Evolutionary conservation across 2,113 vertebrate species (phyloP), one percentile per base, ranked within the genome.

Genomic region (Cephalopholis sonnerati): DNA sequence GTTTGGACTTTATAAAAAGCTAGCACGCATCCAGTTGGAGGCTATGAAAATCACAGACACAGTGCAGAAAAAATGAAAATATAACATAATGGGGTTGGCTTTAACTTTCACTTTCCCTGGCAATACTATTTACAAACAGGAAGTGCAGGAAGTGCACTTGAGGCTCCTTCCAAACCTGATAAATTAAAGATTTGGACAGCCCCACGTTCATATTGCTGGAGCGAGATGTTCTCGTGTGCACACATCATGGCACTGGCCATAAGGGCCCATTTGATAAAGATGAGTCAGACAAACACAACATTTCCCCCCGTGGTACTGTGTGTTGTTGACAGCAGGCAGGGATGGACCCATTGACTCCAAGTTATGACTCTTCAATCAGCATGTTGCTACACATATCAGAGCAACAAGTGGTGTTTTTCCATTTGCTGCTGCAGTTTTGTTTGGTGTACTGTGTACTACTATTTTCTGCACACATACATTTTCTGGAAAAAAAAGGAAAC

Each of bases 361-460:
- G 18, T 24, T 58, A 5, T 7, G 20, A 66, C 24, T 22, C 15
- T 16, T 24, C 25, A 15, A 17, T 29, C 24, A 46, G 36, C 22
- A 3, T 39, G 44, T 50, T 46, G 41, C 29, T 59, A 18, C 51
- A 61, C 15, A 36, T 39, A n/a, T 39, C 50, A 22, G 11, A 22
- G 62, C 41, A 58, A 9, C 51, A 25, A 64, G 48, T 62, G 80
- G 36, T 69, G 57, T 62, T 75, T 65, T 55, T 70, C 24, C 24
- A 61, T 17, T 51, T 39, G 65, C 44, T 68, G 39, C 25, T 48
- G 20, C 11, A 48, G 12, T 16, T 5, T 48, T 48, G 12, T 13
- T 48, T 48, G 11, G 4, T 15, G 4, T 27, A 15, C 55, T 16
- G 13, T 24, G n/a, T n/a, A n/a, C n/a, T n/a, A 55, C n/a, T n/a